Evolutionary conservation across 2,888 invertebrate genomes (phyloP).

Genomic region (Linnaemya tessellans): DNA sequence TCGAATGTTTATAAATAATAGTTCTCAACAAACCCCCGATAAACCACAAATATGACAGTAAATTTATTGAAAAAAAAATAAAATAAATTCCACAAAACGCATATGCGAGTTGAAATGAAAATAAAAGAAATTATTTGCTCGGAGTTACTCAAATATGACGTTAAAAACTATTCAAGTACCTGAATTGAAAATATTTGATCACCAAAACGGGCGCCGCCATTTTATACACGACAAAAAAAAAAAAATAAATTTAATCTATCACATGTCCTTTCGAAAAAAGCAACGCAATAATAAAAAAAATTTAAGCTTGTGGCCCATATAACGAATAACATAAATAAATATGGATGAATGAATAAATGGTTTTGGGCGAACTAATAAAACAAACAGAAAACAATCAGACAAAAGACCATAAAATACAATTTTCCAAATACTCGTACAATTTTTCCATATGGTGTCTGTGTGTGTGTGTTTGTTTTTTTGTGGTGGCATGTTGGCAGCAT

Average conservation of each 20-base stretch:
- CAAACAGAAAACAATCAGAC: slow-evolving; percentile 37
- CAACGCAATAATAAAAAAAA: slow-evolving; percentile 1
- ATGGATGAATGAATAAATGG: slow-evolving; percentile 37
- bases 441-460: slow-evolving; percentile 43
- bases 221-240: background rate
- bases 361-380: slow-evolving; percentile 39
- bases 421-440: slow-evolving; percentile 34
- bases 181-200: slow-evolving; percentile 40
- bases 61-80: slow-evolving; percentile 35
- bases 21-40: background rate
- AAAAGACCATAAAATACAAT: slow-evolving; percentile 44
- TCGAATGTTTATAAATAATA: background rate
- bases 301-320: slow-evolving; percentile 9
- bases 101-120: background rate
- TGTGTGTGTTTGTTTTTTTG: slow-evolving; percentile 1
- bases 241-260: background rate
- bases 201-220: background rate
- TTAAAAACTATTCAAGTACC: slow-evolving; percentile 30
- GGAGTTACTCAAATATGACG: slow-evolving; percentile 20
- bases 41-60: slow-evolving; percentile 11
- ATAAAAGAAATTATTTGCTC: slow-evolving; percentile 3
- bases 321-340: slow-evolving; percentile 15
- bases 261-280: background rate
- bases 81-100: slow-evolving; percentile 13
- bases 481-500: slow-evolving; percentile 7